Conservation (phyloP, 2,113 vertebrate genomes). For the Quiscalus mexicanus region DNA sequence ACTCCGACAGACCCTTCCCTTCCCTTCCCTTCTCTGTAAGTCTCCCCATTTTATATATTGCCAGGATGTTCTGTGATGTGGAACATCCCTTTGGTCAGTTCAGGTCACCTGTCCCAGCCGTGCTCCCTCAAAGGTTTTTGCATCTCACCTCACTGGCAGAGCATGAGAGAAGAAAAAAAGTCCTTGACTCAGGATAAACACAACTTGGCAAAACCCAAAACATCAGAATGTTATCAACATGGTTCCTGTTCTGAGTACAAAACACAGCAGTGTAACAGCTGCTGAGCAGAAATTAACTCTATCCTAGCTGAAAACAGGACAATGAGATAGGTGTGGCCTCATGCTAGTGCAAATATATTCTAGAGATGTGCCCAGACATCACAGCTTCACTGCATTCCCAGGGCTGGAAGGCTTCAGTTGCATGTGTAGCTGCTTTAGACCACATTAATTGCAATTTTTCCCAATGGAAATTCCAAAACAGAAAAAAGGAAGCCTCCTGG, state of each 20-base stretch:
- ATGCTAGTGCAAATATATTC: fast-evolving
- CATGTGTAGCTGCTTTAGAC: background rate
- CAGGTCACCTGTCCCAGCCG: background rate
- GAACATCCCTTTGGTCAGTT: background rate
- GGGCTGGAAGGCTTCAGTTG: background rate
- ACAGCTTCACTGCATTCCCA: background rate
- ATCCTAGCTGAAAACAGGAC: background rate
- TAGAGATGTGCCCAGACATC: background rate
- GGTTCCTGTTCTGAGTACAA: background rate
- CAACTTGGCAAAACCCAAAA: background rate
- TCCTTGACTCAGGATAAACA: background rate
- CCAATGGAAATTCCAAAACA: background rate
- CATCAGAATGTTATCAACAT: background rate
- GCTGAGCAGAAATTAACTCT: background rate
- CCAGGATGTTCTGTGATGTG: background rate
- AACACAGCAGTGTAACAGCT: background rate
- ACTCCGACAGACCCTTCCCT: fast-evolving
- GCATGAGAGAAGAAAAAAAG: background rate
- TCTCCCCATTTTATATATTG: background rate
- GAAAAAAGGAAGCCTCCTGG: background rate
- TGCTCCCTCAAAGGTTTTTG: background rate
- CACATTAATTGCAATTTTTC: background rate
- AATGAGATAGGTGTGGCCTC: background rate
- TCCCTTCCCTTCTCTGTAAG: background rate
- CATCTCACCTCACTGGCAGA: background rate